A percentile compares a stretch with the other conserved stretches of the same genome.
Conservation (phyloP, 2,113 vertebrate species). For the Acanthisitta chloris region DNA sequence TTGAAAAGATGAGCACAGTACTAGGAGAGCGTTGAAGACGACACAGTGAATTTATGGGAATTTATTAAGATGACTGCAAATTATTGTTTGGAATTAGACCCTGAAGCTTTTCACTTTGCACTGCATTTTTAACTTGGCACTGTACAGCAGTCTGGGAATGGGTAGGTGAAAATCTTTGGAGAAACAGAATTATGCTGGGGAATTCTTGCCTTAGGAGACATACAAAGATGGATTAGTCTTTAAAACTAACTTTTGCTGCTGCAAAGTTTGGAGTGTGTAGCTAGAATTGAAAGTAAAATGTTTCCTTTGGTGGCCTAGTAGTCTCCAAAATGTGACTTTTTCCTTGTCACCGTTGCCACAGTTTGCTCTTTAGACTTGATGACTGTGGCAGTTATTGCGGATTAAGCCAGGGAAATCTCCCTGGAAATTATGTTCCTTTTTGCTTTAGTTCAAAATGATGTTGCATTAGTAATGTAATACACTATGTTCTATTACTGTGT, state of each 20-base stretch:
- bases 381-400: not conserved
- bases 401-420: not conserved
- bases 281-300: not conserved
- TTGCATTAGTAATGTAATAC: not conserved
- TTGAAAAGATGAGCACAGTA: not conserved
- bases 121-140: not conserved
- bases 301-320: not conserved
- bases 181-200: not conserved
- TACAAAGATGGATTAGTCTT: not conserved
- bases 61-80: not conserved
- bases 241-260: not conserved
- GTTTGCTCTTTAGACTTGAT: not conserved
- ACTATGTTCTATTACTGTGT: not conserved
- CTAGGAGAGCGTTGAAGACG: not conserved
- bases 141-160: not conserved
- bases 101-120: not conserved
- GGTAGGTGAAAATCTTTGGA: not conserved
- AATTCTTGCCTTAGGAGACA: not conserved
- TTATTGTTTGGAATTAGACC: not conserved
- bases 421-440: not conserved
- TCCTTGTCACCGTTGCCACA: not conserved
- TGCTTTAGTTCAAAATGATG: not conserved
- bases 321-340: not conserved
- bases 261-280: not conserved
- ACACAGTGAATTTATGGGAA: not conserved